Evolutionary conservation across 2,113 vertebrate species (phyloP).

Genomic region (Rynchops niger): DNA sequence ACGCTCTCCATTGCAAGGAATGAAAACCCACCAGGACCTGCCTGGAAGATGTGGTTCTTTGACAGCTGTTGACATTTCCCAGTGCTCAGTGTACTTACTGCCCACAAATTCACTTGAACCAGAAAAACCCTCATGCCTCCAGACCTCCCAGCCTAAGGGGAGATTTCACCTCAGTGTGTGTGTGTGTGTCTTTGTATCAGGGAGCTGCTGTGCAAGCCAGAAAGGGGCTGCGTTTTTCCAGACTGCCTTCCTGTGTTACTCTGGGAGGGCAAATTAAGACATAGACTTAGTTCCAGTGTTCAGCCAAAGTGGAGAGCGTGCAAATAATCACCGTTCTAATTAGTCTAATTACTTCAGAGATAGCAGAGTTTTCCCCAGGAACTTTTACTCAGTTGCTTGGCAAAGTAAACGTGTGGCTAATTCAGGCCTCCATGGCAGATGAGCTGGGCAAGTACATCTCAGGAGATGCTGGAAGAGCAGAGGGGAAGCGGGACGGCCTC

Average conservation of each 20-base stretch:
- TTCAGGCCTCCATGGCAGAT: not conserved
- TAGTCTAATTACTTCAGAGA: constrained; percentile 34
- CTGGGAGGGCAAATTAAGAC: constrained; percentile 14
- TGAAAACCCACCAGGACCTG: not conserved
- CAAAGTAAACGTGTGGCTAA: not conserved
- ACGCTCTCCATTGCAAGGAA: not conserved
- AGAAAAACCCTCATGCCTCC: not conserved
- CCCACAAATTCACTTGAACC: not conserved
- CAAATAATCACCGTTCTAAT: constrained; percentile 32
- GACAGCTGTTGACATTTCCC: not conserved
- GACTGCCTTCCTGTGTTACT: not conserved
- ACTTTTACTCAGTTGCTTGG: not conserved
- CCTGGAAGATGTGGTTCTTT: not conserved
- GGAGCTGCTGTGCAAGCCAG: not conserved
- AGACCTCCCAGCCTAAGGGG: not conserved
- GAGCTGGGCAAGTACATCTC: not conserved
- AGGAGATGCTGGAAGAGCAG: not conserved
- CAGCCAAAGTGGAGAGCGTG: not conserved
- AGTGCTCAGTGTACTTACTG: not conserved
- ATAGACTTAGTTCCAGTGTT: not conserved
- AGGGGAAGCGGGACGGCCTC: fast-evolving
- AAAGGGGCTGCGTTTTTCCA: not conserved
- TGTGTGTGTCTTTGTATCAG: not conserved
- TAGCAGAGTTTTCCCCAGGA: constrained; percentile 10
- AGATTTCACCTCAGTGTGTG: not conserved